phyloP scores from a whole-genome alignment of 2,888 invertebrate species.

The Cataglyphis cursor region DNA sequence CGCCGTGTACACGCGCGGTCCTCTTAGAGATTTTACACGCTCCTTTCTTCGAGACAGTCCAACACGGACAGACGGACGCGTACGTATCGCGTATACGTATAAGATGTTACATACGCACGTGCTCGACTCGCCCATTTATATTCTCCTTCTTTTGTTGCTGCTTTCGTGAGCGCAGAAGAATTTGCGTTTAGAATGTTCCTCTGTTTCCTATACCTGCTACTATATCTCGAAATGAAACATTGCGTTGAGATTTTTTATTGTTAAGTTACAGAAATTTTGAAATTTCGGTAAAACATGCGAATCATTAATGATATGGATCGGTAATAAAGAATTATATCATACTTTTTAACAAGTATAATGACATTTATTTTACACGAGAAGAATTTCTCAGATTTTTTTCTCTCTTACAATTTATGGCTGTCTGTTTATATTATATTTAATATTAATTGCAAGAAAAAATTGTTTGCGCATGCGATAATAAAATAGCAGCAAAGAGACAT shows the following conservation, averaged over 20 bases:
- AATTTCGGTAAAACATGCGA: background rate
- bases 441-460: background rate
- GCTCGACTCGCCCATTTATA: slow-evolving; percentile 15
- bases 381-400: background rate
- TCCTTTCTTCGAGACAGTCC: slow-evolving; percentile 9
- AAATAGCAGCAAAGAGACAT: slow-evolving; percentile 17
- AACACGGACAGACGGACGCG: background rate
- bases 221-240: background rate
- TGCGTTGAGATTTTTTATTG: background rate
- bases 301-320: background rate
- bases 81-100: slow-evolving; percentile 13
- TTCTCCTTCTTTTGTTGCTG: slow-evolving; percentile 14
- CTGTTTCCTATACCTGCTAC: background rate
- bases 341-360: background rate
- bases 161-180: slow-evolving; percentile 5
- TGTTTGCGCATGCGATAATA: background rate
- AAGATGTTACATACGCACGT: slow-evolving; percentile 2
- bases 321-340: background rate
- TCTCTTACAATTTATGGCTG: background rate
- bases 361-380: background rate
- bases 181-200: slow-evolving; percentile 12
- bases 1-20: slow-evolving; percentile 38
- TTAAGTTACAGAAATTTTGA: background rate
- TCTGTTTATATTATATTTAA: background rate
- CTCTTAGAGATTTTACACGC: slow-evolving; percentile 40